phyloP scores from a whole-genome alignment of 2,888 invertebrate genomes.

The Apamea monoglypha region DNA sequence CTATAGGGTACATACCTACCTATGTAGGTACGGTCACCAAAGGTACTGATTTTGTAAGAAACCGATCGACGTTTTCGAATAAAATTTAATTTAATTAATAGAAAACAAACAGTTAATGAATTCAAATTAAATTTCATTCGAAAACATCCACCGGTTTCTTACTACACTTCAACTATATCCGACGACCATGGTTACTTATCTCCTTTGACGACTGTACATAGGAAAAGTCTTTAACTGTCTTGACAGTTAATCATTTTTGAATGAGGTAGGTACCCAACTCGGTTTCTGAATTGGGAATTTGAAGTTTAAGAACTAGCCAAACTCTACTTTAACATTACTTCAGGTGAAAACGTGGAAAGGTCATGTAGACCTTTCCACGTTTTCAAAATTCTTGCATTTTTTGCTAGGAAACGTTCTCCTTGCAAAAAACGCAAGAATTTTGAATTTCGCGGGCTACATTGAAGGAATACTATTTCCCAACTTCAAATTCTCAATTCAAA shows the following conservation, averaged over 20 bases:
- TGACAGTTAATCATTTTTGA: no score
- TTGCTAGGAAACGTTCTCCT: background rate
- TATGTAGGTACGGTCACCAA: background rate
- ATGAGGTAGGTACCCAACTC: background rate
- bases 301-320: background rate
- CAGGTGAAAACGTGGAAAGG: background rate
- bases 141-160: no score
- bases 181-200: no score
- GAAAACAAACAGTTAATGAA: no score
- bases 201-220: no score
- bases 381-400: no score
- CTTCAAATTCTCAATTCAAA: background rate
- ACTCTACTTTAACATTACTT: background rate
- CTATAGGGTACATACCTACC: background rate
- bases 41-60: no score
- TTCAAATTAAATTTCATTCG: no score
- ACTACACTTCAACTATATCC: no score
- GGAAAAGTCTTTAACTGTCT: background rate
- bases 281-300: background rate
- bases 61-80: no score
- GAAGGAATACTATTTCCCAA: background rate
- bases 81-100: no score
- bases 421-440: background rate
- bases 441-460: background rate
- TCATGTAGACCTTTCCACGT: no score